These are phyloP conservation scores for Loriculus beryllinus DNA, from an alignment of 2,797 vertebrate genomes.

Conservation along the genomic window DNA sequence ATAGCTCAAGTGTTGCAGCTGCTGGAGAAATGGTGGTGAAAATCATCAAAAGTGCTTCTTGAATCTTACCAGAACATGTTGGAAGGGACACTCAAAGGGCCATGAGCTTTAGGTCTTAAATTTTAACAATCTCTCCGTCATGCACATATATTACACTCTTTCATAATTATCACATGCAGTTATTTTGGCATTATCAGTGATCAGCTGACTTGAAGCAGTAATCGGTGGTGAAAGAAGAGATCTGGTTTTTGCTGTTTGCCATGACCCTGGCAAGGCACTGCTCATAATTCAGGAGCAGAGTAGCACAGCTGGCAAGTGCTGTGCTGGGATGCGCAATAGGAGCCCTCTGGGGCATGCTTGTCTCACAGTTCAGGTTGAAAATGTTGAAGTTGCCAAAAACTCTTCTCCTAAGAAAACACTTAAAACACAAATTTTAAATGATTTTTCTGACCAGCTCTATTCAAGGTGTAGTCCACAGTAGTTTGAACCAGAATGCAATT, in stretches of 20 bases:
- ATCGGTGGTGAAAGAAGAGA: neutral
- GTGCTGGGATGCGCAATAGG: fast-evolving
- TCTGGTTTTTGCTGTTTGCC: neutral
- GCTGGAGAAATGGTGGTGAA: neutral
- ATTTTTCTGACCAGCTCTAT: neutral
- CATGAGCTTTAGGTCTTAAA: neutral
- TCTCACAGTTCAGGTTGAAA: neutral
- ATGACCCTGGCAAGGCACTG: fast-evolving
- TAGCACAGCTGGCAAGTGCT: neutral
- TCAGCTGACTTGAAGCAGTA: neutral
- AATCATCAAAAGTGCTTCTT: neutral
- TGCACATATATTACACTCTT: neutral
- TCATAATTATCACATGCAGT: neutral
- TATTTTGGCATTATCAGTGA: neutral
- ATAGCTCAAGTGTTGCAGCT: neutral
- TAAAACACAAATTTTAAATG: neutral
- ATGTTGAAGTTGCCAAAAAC: neutral
- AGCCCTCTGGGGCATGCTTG: neutral
- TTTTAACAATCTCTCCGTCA: neutral
- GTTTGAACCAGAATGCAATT: neutral
- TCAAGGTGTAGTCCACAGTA: neutral
- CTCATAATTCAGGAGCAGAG: neutral
- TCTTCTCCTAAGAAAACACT: neutral
- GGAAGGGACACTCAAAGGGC: neutral
- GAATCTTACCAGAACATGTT: neutral